Evolutionary conservation across 2,888 invertebrate genomes (phyloP).

Genomic region (Pardosa pseudoannulata): DNA sequence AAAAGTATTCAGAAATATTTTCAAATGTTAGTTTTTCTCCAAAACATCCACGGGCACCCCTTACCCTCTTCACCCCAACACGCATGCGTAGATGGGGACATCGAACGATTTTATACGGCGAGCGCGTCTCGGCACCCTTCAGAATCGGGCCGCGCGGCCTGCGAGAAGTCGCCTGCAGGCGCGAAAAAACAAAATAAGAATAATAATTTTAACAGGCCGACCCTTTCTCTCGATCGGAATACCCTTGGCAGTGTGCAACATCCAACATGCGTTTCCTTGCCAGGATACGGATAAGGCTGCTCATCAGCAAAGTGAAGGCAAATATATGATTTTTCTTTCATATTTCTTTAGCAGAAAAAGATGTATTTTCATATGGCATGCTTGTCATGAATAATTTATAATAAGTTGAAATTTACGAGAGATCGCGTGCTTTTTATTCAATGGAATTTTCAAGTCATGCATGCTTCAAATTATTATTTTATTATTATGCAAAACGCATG

Average conservation of each 20-base stretch:
- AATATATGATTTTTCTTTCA: background rate
- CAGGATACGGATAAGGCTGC: constrained; percentile 46
- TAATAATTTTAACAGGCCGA: no score
- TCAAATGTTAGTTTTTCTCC: background rate
- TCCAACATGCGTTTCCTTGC: constrained; percentile 58
- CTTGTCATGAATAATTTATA: no score
- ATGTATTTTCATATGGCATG: no score
- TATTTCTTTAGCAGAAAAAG: no score
- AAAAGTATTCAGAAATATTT: no score
- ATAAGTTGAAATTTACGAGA: no score
- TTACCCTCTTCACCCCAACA: background rate
- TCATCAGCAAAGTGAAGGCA: constrained; percentile 50
- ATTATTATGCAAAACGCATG: no score
- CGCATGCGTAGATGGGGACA: background rate
- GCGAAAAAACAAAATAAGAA: background rate
- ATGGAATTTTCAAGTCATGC: no score
- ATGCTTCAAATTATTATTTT: no score
- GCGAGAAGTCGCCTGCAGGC: background rate
- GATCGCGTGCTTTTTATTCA: no score
- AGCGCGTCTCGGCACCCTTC: background rate
- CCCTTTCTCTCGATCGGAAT: background rate
- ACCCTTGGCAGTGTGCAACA: background rate
- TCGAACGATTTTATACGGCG: background rate
- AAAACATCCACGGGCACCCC: background rate
- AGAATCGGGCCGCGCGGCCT: constrained; percentile 38